phyloP scores from a whole-genome alignment of 2,888 invertebrate species.

The Aethes cnicana region DNA sequence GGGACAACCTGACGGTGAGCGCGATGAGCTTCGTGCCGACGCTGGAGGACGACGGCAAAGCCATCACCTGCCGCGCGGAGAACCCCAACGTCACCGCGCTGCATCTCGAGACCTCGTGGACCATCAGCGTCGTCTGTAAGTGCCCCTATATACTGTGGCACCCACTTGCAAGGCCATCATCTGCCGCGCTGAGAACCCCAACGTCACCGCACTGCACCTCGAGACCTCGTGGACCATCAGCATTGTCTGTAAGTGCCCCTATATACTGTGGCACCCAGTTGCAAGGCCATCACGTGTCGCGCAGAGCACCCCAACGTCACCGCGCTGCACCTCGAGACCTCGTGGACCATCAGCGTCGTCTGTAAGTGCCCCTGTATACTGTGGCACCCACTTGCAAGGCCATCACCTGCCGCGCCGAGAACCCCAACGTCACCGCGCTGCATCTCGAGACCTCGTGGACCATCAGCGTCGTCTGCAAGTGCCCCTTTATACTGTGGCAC shows the following conservation, averaged over 20 bases:
- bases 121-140: slow-evolving; percentile 95
- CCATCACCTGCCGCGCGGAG: slow-evolving; percentile 93
- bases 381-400: too few relatives aligned
- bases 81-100: slow-evolving; percentile 94
- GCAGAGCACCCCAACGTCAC: slow-evolving; percentile 96
- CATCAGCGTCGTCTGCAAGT: slow-evolving; percentile 95
- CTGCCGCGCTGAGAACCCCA: slow-evolving; percentile 95
- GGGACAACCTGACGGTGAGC: slow-evolving; percentile 92
- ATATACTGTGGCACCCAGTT: too few relatives aligned
- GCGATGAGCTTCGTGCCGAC: slow-evolving; percentile 94
- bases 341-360: slow-evolving; percentile 94
- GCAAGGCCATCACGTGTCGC: slow-evolving; percentile 92
- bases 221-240: slow-evolving; percentile 94
- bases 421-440: slow-evolving; percentile 93
- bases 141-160: slow-evolving; percentile 58
- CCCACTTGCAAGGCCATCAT: slow-evolving; percentile 93
- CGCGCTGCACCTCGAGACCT: slow-evolving; percentile 90
- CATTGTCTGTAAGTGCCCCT: slow-evolving; percentile 91
- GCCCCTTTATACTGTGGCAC: slow-evolving; percentile 39
- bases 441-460: slow-evolving; percentile 93
- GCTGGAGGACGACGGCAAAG: slow-evolving; percentile 94
- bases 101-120: slow-evolving; percentile 92
- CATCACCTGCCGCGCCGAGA: slow-evolving; percentile 94
- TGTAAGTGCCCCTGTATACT: slow-evolving; percentile 86
- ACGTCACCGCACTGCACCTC: slow-evolving; percentile 90